Percentiles rank a stretch among this genome's conserved stretches.
Evolutionary conservation across 1,140 invertebrate species (phyloP).

Genomic region (Cydia pomonella): DNA sequence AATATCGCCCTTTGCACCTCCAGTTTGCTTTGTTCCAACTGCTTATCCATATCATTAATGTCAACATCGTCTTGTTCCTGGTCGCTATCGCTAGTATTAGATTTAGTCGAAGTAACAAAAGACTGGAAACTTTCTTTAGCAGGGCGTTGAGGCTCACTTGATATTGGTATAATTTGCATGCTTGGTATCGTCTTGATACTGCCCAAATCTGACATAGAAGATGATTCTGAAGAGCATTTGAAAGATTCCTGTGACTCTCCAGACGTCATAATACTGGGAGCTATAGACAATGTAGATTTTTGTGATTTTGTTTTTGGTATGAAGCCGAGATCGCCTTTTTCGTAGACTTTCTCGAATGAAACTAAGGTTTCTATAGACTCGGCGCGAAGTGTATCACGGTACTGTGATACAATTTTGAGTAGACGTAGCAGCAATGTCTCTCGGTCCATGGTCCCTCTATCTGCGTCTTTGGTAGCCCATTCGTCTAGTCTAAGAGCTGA

Average conservation of each 20-base stretch:
- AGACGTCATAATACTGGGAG: conserved; percentile 4
- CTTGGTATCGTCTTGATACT: conserved; percentile 71
- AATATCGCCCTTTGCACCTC: conserved; percentile 69
- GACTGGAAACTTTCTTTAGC: conserved; percentile 61
- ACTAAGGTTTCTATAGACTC: conserved; percentile 73
- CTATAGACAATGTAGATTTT: conserved; percentile 46
- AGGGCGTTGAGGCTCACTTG: conserved; percentile 41
- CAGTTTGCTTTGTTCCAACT: conserved; percentile 63
- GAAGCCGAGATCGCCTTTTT: conserved; percentile 82
- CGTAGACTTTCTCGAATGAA: conserved; percentile 71
- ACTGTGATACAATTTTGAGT: conserved; percentile 75
- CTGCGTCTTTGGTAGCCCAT: conserved; percentile 61
- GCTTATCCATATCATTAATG: conserved; percentile 54
- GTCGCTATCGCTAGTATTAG: conserved; percentile 52
- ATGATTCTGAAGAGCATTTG: conserved; percentile 41
- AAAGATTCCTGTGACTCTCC: conserved; percentile 49
- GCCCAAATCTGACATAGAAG: conserved; percentile 47
- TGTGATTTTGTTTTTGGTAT: conserved; percentile 69
- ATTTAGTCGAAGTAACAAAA: conserved; percentile 63
- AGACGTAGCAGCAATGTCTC: conserved; percentile 80
- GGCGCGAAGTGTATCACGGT: conserved; percentile 62
- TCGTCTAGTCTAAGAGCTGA: conserved; percentile 81
- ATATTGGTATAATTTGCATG: conserved; percentile 56
- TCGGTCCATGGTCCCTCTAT: conserved; percentile 77
- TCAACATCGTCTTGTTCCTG: conserved; percentile 54